These are phyloP conservation scores for Podarcis muralis DNA, from an alignment of 2,113 vertebrate species.

Conservation along the genomic window DNA sequence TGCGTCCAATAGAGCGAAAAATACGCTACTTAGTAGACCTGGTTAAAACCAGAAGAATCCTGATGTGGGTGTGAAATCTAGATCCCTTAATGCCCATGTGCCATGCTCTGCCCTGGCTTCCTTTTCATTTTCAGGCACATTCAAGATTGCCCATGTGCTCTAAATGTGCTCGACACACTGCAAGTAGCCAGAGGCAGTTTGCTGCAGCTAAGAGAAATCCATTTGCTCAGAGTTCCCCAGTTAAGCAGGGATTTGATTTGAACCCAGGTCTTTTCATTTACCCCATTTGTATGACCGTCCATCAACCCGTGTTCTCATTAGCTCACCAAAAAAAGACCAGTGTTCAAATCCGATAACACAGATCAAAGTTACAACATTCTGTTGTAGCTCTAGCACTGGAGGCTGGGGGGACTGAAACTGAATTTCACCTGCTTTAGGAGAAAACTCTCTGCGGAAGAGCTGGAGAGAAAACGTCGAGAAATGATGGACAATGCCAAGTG, in stretches of 20 bases:
- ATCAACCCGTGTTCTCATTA: not conserved
- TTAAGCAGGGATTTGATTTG: not conserved
- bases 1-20: too few relatives aligned
- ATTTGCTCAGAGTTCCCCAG: not conserved
- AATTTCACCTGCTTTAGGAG: slow-evolving; percentile 64
- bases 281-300: not conserved
- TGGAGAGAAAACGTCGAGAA: slow-evolving; percentile 85
- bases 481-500: slow-evolving; percentile 93
- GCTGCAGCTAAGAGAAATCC: not conserved
- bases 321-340: not conserved
- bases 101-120: not conserved
- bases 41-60: not conserved
- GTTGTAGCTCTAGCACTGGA: not conserved
- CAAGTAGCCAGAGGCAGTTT: not conserved
- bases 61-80: not conserved
- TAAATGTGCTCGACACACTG: not conserved
- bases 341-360: not conserved
- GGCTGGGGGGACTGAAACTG: not conserved
- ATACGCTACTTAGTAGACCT: not conserved
- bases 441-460: slow-evolving; percentile 85
- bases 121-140: not conserved
- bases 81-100: not conserved
- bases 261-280: not conserved
- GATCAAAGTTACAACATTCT: not conserved
- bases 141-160: not conserved